Evolutionary conservation across 2,888 invertebrate genomes (phyloP), one percentile per base, ranked within the genome.

Genomic region (Stramonita haemastoma): DNA sequence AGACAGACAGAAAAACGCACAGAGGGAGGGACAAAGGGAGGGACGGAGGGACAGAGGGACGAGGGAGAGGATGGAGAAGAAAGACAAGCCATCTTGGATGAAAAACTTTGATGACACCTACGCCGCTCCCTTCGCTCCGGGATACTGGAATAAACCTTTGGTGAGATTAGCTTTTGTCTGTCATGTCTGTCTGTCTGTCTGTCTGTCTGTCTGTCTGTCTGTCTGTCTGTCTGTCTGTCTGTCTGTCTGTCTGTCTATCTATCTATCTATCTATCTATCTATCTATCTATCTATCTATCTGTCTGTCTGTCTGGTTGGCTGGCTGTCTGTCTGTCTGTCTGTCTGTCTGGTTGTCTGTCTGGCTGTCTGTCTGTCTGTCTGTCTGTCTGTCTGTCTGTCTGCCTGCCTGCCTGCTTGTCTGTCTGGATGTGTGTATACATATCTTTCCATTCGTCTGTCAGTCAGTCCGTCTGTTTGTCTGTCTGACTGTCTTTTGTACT

Each of bases 81-180:
- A 66, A 13, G 66, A 77, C n/a, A 88, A 83, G 32, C 88, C 88
- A 22, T 26, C 77, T 26, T 88, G 88, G 88, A 66, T 88, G 36
- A 88, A 66, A 36, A 88, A 83, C 26, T 88, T 88, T 22, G 83
- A 88, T 2, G 88, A 88, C 73, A 73, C 87, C 26, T 87, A 87
- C 29, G 34, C 87, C 6, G 46, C 88, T 5, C 88, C 88, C 8
- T 66, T 83, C 29, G 26, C 79, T 17, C 66, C 88, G 60, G 81
- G 60, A 2, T 88, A 66, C 36, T 88, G 83, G 83, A 88, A 88
- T 29, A 57, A 56, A 60, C 60, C 88, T 0, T 0, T 79, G n/a
- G 83, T 88, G 57, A 83, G 83, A 46, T 0, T 34, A 34, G 5
- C 32, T 79, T 77, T 13, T 77, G 15, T 22, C n/a, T n/a, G 60